Conservation (phyloP, 2,113 vertebrate species). For the Puntigrus tetrazona region DNA sequence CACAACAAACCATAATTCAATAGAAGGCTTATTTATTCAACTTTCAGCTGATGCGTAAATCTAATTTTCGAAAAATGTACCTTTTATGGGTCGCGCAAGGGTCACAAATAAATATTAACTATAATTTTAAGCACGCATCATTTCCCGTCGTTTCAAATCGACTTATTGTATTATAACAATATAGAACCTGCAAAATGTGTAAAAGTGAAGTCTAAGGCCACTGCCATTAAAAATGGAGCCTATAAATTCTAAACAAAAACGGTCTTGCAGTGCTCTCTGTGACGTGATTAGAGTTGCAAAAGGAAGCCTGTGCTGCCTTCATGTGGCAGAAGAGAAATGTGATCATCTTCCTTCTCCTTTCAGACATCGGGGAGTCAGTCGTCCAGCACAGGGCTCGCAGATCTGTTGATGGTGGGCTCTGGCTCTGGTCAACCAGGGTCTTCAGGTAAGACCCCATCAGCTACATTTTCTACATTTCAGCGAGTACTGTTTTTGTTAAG, state of each 20-base stretch:
- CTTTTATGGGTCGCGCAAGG: too few relatives aligned
- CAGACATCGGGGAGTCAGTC: conserved; percentile 77
- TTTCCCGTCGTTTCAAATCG: neutral
- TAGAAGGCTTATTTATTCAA: too few relatives aligned
- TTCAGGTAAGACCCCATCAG: conserved; percentile 69
- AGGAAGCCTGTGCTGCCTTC: conserved; percentile 45
- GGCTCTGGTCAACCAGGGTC: conserved; percentile 65
- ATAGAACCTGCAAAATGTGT: neutral
- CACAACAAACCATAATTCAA: too few relatives aligned
- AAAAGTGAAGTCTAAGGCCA: neutral
- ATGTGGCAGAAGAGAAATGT: conserved; percentile 14
- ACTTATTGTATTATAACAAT: neutral
- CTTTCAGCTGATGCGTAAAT: too few relatives aligned
- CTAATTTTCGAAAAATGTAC: too few relatives aligned
- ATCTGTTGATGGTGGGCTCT: conserved; percentile 86
- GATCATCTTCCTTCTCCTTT: conserved; percentile 24
- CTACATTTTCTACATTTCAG: neutral
- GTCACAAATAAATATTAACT: too few relatives aligned
- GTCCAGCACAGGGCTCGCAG: conserved; percentile 82
- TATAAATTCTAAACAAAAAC: neutral
- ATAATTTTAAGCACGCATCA: neutral
- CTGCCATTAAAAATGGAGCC: neutral
- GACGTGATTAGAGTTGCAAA: neutral
- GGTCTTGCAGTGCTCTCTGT: neutral
- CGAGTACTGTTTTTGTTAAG: too few relatives aligned